Percentiles rank a stretch among this genome's conserved stretches.
Evolutionary conservation across 2,113 vertebrate genomes (phyloP).

Genomic region (Melanerpes aurifrons): DNA sequence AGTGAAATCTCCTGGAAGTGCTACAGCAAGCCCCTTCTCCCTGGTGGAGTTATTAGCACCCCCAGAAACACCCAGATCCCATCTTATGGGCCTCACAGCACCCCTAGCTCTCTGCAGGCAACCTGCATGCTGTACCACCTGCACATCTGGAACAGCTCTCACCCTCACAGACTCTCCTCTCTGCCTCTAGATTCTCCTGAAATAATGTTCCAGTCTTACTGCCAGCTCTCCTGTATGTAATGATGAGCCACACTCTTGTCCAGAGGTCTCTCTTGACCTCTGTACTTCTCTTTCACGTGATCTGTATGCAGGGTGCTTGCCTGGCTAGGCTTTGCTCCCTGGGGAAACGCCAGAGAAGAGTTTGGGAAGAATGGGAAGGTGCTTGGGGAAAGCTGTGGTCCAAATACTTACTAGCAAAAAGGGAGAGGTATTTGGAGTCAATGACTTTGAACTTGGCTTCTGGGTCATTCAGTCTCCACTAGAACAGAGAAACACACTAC

Average conservation of each 20-base stretch:
- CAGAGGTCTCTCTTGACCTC: not conserved
- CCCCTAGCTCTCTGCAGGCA: not conserved
- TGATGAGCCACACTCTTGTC: not conserved
- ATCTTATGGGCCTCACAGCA: accelerated
- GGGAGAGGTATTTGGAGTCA: conserved; percentile 85
- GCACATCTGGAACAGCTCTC: not conserved
- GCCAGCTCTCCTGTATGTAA: not conserved
- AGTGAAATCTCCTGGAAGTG: not conserved
- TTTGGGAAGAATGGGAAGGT: not conserved
- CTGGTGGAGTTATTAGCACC: not conserved
- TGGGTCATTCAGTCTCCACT: conserved; percentile 86
- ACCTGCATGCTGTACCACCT: not conserved
- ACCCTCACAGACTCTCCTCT: not conserved
- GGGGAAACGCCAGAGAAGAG: not conserved
- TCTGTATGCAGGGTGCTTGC: not conserved
- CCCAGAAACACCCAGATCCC: not conserved
- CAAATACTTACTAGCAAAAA: conserved; percentile 88
- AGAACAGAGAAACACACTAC: conserved; percentile 46
- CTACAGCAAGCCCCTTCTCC: not conserved
- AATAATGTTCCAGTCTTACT: not conserved
- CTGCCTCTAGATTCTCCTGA: not conserved
- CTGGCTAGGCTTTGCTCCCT: not conserved
- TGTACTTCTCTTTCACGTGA: not conserved
- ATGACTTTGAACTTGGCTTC: conserved; percentile 82
- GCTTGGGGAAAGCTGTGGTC: not conserved